phyloP scores from a whole-genome alignment of 2,113 vertebrate genomes.

The Pollachius pollachius region DNA sequence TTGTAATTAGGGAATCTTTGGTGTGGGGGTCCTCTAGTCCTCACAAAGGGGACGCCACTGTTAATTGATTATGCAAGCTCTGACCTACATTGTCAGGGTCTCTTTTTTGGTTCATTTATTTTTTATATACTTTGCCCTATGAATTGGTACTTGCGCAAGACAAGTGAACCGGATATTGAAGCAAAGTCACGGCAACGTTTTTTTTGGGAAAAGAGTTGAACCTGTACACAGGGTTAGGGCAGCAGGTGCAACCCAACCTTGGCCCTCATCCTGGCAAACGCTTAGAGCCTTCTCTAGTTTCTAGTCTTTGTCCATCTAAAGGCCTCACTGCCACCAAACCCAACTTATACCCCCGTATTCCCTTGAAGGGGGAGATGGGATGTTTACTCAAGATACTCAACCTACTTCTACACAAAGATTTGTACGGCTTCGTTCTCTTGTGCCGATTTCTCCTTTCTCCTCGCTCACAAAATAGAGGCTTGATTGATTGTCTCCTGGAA shows the following conservation, averaged over 20 bases:
- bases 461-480: slow-evolving; percentile 34
- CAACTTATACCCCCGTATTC: slow-evolving; percentile 14
- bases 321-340: slow-evolving; percentile 24
- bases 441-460: slow-evolving; percentile 29
- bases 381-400: slow-evolving; percentile 40
- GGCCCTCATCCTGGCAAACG: slow-evolving; percentile 39
- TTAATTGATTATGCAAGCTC: slow-evolving; percentile 51
- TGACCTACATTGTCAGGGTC: neutral
- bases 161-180: neutral
- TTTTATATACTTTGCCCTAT: neutral
- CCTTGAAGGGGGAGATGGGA: too few relatives aligned
- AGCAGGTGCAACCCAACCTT: slow-evolving; percentile 24
- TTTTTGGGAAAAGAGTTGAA: neutral
- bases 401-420: slow-evolving; percentile 29
- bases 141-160: neutral
- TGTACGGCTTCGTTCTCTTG: slow-evolving; percentile 34
- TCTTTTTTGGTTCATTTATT: slow-evolving; percentile 18
- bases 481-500: slow-evolving; percentile 21
- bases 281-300: slow-evolving; percentile 54
- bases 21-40: slow-evolving; percentile 13
- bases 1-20: slow-evolving; percentile 43
- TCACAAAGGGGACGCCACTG: slow-evolving; percentile 48
- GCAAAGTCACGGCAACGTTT: too few relatives aligned
- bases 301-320: slow-evolving; percentile 55
- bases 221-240: neutral